Evolutionary conservation across 1,140 invertebrate species (phyloP), one percentile per base, ranked within the genome.

Genomic region (Thaumetopoea pityocampa): DNA sequence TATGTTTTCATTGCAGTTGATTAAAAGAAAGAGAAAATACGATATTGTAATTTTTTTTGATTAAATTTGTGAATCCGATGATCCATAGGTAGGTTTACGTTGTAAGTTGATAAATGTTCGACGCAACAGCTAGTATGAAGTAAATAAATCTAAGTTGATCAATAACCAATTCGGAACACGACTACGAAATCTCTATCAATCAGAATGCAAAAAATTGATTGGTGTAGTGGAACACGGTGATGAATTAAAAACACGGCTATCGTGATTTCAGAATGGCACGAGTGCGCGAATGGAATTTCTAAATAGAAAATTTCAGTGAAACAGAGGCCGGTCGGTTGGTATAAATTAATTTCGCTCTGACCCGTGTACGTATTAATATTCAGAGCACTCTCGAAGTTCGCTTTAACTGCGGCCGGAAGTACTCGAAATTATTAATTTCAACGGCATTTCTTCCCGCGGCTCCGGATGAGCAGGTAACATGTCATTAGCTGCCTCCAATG

Each of bases 291-390:
- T 51, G 43, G 60, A 77, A 73, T 73, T 67, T 69, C 50, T 44
- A 67, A 67, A 72, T 69, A 66, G 45, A 59, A 65, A 72, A 63
- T 69, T 56, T 42, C 54, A 51, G 49, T 64, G 51, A 67, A 69
- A 57, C 58, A 60, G 52, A 61, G 52, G 52, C 58, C 66, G 57
- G 60, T 61, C 51, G 63, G 62, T 67, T 61, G 44, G 66, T 67
- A 70, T 72, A 78, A 74, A 74, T 74, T 78, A 78, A 72, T 74
- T 78, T 73, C 42, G 45, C 46, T 40, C 68, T 66, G 68, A 67
- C 70, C 67, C 51, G 51, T 58, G 64, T 78, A 70, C n/a, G n/a
- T n/a, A n/a, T 78, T 77, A 73, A 73, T 73, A 77, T 77, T 77
- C 65, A 69, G 72, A 61, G 60, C 70, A 72, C 64, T 78, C 64